phyloP scores from a whole-genome alignment of 1,140 invertebrate genomes.

The Mycetomoellerius zeteki region DNA sequence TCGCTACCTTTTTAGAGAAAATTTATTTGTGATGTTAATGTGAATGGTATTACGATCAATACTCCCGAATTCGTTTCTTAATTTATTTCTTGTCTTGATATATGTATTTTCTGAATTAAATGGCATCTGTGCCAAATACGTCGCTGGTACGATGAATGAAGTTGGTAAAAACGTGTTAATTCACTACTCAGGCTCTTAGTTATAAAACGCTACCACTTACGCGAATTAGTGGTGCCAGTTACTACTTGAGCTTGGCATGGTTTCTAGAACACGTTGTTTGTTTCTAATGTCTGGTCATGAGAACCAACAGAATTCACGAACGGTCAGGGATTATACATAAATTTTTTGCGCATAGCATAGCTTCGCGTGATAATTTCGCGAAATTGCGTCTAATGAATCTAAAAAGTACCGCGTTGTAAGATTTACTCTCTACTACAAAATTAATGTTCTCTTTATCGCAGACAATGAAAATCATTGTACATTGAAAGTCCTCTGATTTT shows the following conservation, averaged over 20 bases:
- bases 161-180: slow-evolving; percentile 40
- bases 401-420: too few species aligned
- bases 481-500: slow-evolving; percentile 14
- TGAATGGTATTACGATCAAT: not conserved
- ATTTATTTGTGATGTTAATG: not conserved
- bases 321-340: not conserved
- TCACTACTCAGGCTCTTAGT: slow-evolving; percentile 9
- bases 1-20: not conserved
- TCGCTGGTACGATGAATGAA: not conserved
- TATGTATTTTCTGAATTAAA: slow-evolving; percentile 24
- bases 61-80: not conserved
- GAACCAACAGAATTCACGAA: not conserved
- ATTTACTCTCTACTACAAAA: not conserved
- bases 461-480: slow-evolving; percentile 39
- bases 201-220: slow-evolving; percentile 2
- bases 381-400: not conserved
- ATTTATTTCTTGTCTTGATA: not conserved
- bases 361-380: slow-evolving; percentile 1
- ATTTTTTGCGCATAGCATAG: not conserved
- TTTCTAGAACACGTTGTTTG: slow-evolving; percentile 36
- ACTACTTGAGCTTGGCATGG: slow-evolving; percentile 36
- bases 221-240: slow-evolving; percentile 27
- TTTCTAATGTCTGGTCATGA: not conserved
- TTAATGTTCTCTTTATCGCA: slow-evolving; percentile 21
- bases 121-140: slow-evolving; percentile 10